Evolutionary conservation across 2,113 vertebrate genomes (phyloP), one percentile per base, ranked within the genome.

Genomic region (Ceyx margarethae): DNA sequence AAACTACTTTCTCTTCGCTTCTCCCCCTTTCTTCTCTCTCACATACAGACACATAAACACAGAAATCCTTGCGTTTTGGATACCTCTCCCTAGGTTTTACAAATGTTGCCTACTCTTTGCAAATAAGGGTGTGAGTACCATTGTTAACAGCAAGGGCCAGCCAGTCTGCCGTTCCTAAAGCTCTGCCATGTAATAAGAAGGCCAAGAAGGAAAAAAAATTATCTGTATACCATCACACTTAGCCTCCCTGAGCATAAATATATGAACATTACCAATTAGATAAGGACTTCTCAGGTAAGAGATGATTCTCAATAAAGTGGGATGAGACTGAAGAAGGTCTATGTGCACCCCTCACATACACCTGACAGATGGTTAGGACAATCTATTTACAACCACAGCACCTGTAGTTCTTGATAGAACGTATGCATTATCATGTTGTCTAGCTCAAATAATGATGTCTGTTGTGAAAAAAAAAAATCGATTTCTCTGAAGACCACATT

Each of bases 311-410:
- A 35, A 13, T n/a, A 50, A 50, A 78, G 16, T 31, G 9, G 17
- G 20, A 60, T 87, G 42, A 29, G 87, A 61, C 3, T n/a, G 29
- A 53, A 75, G 56, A 64, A 73, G 14, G 26, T 53, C 20, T 40
- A 2, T 11, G 4, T 14, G 26, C 5, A 35, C 15, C 37, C 8
- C 64, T 66, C 25, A 42, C 66, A 50, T 18, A 29, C 0, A 0
- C 10, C 7, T 57, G 50, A 9, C 1, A 48, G n/a, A 80, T 15
- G 4, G n/a, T 20, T 46, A 93, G 37, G 28, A 40, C 35, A 77
- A 67, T 19, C 13, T 48, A 19, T 66, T 71, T 64, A 37, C 37
- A 37, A 37, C 10, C 77, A 71, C 43, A 67, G 48, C 17, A 67
- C 9, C 61, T 46, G 20, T 15, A 78, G 51, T 26, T 28, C 22